Conservation (phyloP, 1,140 invertebrate genomes). For the Whitmania pigra region DNA sequence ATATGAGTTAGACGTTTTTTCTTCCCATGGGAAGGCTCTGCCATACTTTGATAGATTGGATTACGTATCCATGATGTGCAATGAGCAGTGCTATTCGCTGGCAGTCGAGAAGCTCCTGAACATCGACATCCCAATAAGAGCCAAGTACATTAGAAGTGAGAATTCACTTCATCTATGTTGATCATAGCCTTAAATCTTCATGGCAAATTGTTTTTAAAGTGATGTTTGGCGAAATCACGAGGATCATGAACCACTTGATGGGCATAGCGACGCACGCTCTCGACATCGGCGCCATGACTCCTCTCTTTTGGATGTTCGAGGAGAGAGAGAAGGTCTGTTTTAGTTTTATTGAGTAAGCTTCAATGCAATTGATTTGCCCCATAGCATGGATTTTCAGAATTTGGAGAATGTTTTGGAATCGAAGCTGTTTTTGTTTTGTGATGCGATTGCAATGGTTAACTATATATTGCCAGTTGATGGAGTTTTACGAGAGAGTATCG, state of each 20-base stretch:
- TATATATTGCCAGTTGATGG: slow-evolving; percentile 57
- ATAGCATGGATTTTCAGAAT: too few species aligned
- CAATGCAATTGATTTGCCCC: too few species aligned
- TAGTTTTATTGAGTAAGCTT: neutral
- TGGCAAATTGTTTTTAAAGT: too few species aligned
- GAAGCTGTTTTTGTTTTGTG: too few species aligned
- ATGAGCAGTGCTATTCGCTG: slow-evolving; percentile 89
- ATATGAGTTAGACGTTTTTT: too few species aligned
- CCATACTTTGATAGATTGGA: slow-evolving; percentile 98
- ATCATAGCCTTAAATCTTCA: too few species aligned
- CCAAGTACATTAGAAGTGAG: slow-evolving; percentile 88
- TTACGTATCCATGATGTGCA: slow-evolving; percentile 99
- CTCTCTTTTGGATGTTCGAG: slow-evolving; percentile 97
- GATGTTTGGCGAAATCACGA: slow-evolving; percentile 77
- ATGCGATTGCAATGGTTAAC: too few species aligned
- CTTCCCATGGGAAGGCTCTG: slow-evolving; percentile 53
- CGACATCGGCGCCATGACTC: slow-evolving; percentile 86
- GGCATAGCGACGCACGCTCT: slow-evolving; percentile 78
- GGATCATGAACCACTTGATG: slow-evolving; percentile 89
- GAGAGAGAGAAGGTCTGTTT: slow-evolving; percentile 70
- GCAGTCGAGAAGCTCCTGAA: slow-evolving; percentile 91
- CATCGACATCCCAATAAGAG: slow-evolving; percentile 80
- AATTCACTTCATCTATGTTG: slow-evolving; percentile 25
- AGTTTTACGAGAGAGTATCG: slow-evolving; percentile 90
- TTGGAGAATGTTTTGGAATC: too few species aligned